A percentile compares a stretch with the other conserved stretches of the same genome.
Evolutionary conservation across 2,113 vertebrate species (phyloP).

Genomic region (Madoqua kirkii): DNA sequence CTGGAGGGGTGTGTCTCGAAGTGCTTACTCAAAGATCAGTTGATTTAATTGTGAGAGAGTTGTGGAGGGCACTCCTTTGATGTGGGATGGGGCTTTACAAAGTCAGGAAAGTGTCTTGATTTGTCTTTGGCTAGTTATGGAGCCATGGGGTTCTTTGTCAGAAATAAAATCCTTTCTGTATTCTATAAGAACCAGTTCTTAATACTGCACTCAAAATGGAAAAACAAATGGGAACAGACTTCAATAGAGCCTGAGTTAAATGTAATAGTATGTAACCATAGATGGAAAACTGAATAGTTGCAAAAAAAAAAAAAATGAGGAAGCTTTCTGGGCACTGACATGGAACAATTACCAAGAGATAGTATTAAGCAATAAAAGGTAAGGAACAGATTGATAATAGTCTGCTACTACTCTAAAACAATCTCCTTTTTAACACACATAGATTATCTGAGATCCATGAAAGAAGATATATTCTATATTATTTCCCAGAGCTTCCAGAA

Average conservation of each 20-base stretch:
- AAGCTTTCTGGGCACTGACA: conserved; percentile 19
- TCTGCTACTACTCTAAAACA: neutral
- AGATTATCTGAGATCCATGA: neutral
- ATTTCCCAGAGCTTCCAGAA: neutral
- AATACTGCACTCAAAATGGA: neutral
- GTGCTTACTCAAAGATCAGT: conserved; percentile 33
- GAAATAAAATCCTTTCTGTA: neutral
- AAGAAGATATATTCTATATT: neutral
- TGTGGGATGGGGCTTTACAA: neutral
- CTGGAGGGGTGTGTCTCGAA: conserved; percentile 24
- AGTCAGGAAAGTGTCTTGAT: neutral
- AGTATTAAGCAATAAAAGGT: neutral
- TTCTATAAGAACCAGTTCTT: neutral
- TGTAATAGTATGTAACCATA: neutral
- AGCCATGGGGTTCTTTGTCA: neutral
- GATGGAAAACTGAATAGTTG: conserved; percentile 35
- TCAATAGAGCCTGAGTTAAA: neutral
- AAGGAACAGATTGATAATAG: neutral
- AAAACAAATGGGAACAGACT: neutral
- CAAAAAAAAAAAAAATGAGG: conserved; percentile 36
- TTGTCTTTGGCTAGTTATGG: neutral
- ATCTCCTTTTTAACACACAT: neutral
- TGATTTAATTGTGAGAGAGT: neutral
- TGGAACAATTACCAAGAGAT: conserved; percentile 43
- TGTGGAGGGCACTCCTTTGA: neutral